phyloP scores from a whole-genome alignment of 2,797 vertebrate genomes.

The Heteromormyrus szaboi region DNA sequence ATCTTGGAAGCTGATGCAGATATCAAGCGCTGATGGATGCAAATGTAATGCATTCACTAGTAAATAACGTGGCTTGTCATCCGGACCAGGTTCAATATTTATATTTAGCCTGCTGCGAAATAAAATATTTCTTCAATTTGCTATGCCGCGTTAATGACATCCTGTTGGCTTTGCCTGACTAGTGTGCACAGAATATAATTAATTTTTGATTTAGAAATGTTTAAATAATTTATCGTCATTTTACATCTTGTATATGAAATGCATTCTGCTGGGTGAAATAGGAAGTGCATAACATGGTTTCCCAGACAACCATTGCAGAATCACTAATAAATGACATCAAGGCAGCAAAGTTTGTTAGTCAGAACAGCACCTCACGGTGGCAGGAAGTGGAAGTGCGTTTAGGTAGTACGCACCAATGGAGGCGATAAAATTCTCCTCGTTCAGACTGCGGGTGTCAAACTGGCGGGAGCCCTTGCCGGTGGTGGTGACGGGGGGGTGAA shows the following conservation, averaged over 20 bases:
- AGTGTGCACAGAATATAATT: neutral
- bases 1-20: neutral
- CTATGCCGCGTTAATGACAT: neutral
- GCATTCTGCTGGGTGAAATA: neutral
- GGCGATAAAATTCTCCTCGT: conserved; percentile 99
- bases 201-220: neutral
- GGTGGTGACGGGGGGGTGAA: conserved; percentile 73
- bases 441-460: conserved; percentile 94
- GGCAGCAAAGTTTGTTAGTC: neutral
- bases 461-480: conserved; percentile 76
- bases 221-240: neutral
- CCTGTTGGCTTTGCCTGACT: neutral
- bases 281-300: neutral
- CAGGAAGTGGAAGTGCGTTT: conserved; percentile 40
- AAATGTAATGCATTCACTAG: neutral
- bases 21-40: neutral
- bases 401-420: conserved; percentile 93
- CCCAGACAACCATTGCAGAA: neutral
- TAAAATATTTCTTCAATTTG: neutral
- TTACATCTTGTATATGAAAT: neutral
- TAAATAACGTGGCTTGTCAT: neutral
- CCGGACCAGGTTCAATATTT: neutral
- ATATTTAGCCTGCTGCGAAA: neutral
- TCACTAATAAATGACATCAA: neutral
- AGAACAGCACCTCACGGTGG: conserved; percentile 34